Percentiles rank a stretch among this genome's conserved stretches.
Conservation (phyloP, 2,797 vertebrate species). For the Sus cebifrons region DNA sequence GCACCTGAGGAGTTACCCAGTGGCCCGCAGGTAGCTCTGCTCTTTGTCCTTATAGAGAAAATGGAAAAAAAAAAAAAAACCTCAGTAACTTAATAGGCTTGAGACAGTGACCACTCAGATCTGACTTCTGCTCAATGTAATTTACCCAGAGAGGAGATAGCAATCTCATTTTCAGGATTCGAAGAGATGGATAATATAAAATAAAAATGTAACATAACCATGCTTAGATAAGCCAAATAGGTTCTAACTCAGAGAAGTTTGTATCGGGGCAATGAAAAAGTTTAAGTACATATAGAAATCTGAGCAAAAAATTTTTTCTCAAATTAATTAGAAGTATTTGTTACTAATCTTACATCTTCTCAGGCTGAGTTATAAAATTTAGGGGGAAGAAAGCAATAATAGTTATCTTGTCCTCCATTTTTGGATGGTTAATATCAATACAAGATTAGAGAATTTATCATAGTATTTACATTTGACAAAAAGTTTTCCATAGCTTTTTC, state of each 20-base stretch:
- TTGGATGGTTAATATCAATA: not conserved
- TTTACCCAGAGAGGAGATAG: not conserved
- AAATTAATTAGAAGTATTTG: slow-evolving; percentile 45
- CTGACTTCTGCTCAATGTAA: not conserved
- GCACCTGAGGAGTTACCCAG: not conserved
- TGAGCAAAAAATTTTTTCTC: not conserved
- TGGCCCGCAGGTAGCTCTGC: too few species aligned
- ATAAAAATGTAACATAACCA: not conserved
- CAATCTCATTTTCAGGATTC: not conserved
- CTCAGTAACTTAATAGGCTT: not conserved
- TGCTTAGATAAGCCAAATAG: not conserved
- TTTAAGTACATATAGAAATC: not conserved
- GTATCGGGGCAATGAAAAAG: not conserved
- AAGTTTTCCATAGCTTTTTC: not conserved
- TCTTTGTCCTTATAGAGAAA: not conserved
- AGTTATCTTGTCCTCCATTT: not conserved
- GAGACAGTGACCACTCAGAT: not conserved
- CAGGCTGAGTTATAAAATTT: not conserved
- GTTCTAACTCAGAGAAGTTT: slow-evolving; percentile 33
- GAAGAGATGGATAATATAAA: not conserved
- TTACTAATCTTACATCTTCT: slow-evolving; percentile 11
- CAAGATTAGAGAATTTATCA: not conserved
- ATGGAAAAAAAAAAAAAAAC: not conserved
- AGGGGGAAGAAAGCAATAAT: not conserved
- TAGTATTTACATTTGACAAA: not conserved